phyloP scores from a whole-genome alignment of 2,888 invertebrate genomes.

The Argyresthia albistria region DNA sequence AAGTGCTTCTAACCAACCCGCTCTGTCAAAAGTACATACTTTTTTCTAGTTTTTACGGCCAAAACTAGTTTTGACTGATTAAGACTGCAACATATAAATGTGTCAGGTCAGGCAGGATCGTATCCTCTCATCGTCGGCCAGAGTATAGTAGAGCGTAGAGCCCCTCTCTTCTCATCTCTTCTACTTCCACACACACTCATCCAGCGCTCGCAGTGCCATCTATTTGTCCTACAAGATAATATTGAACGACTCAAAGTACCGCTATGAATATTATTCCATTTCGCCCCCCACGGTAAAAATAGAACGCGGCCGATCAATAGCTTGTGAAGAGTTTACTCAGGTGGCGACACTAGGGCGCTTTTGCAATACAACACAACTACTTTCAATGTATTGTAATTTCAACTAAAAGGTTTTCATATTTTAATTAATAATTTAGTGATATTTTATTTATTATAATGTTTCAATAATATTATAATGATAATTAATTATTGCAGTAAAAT shows the following conservation, averaged over 20 bases:
- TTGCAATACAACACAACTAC: no score
- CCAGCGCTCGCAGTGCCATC: constrained; percentile 32
- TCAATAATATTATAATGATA: background rate
- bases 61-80: no score
- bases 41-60: no score
- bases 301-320: constrained; percentile 50
- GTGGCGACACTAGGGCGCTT: constrained; percentile 36
- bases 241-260: constrained; percentile 28
- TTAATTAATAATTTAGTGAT: background rate
- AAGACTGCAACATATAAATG: no score
- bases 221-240: constrained; percentile 29
- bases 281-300: constrained; percentile 27
- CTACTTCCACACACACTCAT: no score
- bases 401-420: background rate
- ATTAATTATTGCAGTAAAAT: background rate
- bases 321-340: constrained; percentile 23
- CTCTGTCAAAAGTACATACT: no score
- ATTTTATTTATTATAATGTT: background rate
- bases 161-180: no score
- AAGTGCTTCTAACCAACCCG: no score
- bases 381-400: no score
- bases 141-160: no score
- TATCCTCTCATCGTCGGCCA: no score
- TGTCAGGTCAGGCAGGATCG: no score
- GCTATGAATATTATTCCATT: constrained; percentile 18